Conservation (phyloP, 2,888 invertebrate genomes). For the Agonopterix heracliana region DNA sequence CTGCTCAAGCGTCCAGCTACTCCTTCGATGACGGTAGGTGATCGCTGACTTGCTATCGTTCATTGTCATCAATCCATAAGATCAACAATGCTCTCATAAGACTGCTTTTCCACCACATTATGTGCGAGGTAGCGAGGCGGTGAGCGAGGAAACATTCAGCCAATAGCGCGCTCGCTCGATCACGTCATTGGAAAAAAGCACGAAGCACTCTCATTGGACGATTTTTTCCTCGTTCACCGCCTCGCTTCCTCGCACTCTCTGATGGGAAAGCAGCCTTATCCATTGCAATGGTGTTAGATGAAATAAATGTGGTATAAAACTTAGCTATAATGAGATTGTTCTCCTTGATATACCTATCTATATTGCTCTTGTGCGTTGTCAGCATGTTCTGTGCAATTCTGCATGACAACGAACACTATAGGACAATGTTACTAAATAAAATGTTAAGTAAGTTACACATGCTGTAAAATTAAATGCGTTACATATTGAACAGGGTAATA, state of each 20-base stretch:
- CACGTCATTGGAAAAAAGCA: too few species aligned
- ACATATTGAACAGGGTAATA: too few species aligned
- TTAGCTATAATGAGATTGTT: constrained; percentile 11
- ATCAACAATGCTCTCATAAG: constrained; percentile 1
- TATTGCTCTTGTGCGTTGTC: constrained; percentile 56
- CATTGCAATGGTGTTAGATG: constrained; percentile 3
- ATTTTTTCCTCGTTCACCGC: too few species aligned
- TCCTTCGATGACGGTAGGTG: constrained; percentile 60
- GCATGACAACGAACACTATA: constrained; percentile 57
- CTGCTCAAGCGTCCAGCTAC: constrained; percentile 69
- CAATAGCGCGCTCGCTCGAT: too few species aligned
- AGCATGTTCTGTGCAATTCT: constrained; percentile 51
- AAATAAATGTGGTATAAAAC: not conserved
- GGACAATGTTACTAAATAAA: not conserved
- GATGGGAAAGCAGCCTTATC: too few species aligned
- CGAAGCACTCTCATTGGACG: too few species aligned
- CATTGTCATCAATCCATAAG: not conserved
- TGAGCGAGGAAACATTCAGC: too few species aligned
- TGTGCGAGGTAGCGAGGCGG: too few species aligned
- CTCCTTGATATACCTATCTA: constrained; percentile 23
- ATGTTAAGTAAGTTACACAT: too few species aligned
- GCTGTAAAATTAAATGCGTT: too few species aligned
- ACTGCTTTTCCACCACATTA: constrained; percentile 3
- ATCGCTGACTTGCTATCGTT: not conserved
- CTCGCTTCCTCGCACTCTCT: too few species aligned